Evolutionary conservation across 2,797 vertebrate species (phyloP), one percentile per base, ranked within the genome.

Genomic region (Chelonia mydas): DNA sequence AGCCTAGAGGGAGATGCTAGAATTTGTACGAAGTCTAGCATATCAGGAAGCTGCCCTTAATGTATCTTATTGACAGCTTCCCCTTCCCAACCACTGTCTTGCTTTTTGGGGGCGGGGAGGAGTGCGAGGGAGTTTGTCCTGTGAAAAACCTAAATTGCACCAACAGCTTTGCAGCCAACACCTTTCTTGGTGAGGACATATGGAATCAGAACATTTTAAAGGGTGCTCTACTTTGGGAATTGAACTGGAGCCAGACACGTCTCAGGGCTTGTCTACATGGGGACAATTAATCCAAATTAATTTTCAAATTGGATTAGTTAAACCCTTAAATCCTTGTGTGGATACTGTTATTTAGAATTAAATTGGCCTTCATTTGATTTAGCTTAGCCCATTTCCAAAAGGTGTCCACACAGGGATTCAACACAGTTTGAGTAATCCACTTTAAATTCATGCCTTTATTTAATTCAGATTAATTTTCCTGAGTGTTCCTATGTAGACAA

Each of bases 1-100:
- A 53, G 68, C 54, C 1, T 0, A 25, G 3, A 19, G 5, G 0
- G 0, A 79, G 25, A n/a, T 78, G 25, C 68, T 37, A 49, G 49
- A 68, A 83, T 2, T 0, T 41, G n/a, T 78, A 51, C 33, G n/a
- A 16, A 45, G 33, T 33, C 19, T 68, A 65, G n/a, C 65, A 37
- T n/a, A 68, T 19, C 65, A 5, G 4, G 17, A 68, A 68, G n/a
- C 65, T 68, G 65, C 11, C 17, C 41, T 54, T 17, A 28, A 41
- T 41, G n/a, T 41, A 41, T 25, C n/a, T 41, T 15, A 59, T 49
- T 47, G 51, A 3, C 5, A 37, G n/a, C 17, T 68, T 81, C 87
- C 53, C 17, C 3, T 92, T 37, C 86, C 12, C 7, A 19, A 4
- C 21, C 51, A 21, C 5, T 76, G 47, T 50, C 2, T 68, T 37